Evolutionary conservation across 2,888 invertebrate genomes (phyloP).

Genomic region (Gastrophysa polygoni): DNA sequence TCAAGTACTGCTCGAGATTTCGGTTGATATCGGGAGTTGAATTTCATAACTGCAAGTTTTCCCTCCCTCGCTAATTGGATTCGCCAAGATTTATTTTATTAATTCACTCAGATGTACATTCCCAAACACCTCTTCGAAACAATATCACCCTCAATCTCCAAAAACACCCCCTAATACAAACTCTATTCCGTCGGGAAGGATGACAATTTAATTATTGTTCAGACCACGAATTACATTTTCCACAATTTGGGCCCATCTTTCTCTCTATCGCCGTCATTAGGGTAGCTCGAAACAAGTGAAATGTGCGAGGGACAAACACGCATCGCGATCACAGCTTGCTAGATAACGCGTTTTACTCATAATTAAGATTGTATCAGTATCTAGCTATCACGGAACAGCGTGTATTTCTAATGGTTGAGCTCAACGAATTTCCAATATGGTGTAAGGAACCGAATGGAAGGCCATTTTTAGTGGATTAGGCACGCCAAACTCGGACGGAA

Average conservation of each 20-base stretch:
- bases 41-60: background rate
- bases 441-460: slow-evolving; percentile 35
- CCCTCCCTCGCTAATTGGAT: background rate
- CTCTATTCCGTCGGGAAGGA: slow-evolving; percentile 20
- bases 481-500: background rate
- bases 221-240: slow-evolving; percentile 36
- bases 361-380: slow-evolving; percentile 58
- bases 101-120: slow-evolving; percentile 2
- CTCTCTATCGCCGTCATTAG: slow-evolving; percentile 27
- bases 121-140: slow-evolving; percentile 20
- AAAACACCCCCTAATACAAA: slow-evolving; percentile 16
- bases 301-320: slow-evolving; percentile 53
- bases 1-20: too few species aligned
- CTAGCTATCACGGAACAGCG: slow-evolving; percentile 53
- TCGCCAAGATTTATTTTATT: background rate
- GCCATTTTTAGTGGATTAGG: slow-evolving; percentile 12
- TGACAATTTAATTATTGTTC: slow-evolving; percentile 29
- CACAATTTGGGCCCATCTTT: slow-evolving; percentile 27
- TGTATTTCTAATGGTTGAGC: slow-evolving; percentile 52
- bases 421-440: slow-evolving; percentile 58
- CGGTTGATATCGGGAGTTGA: too few species aligned
- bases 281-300: slow-evolving; percentile 46
- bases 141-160: slow-evolving; percentile 16
- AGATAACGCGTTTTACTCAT: slow-evolving; percentile 60
- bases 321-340: slow-evolving; percentile 55